Evolutionary conservation across 2,113 vertebrate species (phyloP), one percentile per base, ranked within the genome.

Genomic region (Odontesthes bonariensis): DNA sequence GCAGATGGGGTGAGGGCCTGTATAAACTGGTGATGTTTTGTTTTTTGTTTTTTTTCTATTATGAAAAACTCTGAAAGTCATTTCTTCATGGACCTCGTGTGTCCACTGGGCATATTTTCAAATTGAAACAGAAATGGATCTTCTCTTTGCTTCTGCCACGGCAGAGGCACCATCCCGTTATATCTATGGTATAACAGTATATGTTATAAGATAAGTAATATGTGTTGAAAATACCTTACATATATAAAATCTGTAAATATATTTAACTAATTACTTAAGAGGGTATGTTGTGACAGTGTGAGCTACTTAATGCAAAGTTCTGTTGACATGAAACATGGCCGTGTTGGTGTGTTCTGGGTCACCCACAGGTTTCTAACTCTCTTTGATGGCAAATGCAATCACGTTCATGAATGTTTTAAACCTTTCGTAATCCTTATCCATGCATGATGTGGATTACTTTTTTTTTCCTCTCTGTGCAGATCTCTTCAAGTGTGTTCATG

Each of bases 391-490:
- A 12, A 44, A 16, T 12, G 16, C 42, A 44, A 14, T 44, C 42
- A 44, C 14, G 42, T 44, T 14, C 42, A 44, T 14, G 13, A 16
- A 14, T 44, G 42, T 44, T 44, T 44, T 1, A 44, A 44, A 44
- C 42, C 42, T 44, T 44, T 77, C 73, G 42, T 20, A 23, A 80
- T n/a, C 52, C 40, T 70, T 54, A 73, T 42, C 31, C 33, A 9
- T 59, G 65, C 46, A 47, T 53, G 70, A 76, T 68, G 75, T 65
- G 19, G 57, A 42, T 17, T 31, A 1, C 56, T 61, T 51, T 42
- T 46, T 61, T 51, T 42, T 46, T 53, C 11, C 1, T 52, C 11
- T 27, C 9, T 40, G 31, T 6, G 1, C 65, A 52, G 66, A 49
- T 55, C 54, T 13, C 42, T 55, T 71, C 64, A 38, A 5, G 7